A percentile compares a stretch with the other conserved stretches of the same genome.
Evolutionary conservation across 1,140 invertebrate species (phyloP).

Genomic region (Probaryconus sp.): DNA sequence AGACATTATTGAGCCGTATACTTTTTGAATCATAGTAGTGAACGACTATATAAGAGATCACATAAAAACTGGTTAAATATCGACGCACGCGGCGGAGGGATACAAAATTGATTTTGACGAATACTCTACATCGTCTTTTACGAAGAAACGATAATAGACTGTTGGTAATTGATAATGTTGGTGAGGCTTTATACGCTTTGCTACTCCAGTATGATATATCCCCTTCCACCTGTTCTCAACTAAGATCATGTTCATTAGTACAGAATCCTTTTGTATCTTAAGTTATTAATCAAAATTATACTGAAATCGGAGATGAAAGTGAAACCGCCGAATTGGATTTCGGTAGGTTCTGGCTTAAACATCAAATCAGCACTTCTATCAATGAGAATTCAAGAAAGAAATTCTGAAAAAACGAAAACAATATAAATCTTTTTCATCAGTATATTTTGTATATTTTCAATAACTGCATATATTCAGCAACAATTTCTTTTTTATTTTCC

Average conservation of each 20-base stretch:
- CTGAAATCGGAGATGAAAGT: neutral
- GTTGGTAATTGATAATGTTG: constrained; percentile 58
- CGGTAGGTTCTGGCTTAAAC: no score
- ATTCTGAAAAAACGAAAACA: no score
- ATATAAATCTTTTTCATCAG: no score
- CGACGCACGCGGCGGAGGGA: neutral
- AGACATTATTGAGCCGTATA: no score
- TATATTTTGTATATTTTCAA: no score
- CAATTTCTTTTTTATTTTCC: no score
- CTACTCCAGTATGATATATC: constrained; percentile 51
- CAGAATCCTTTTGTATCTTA: constrained; percentile 43
- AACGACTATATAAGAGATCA: constrained; percentile 13
- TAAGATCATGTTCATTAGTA: constrained; percentile 44
- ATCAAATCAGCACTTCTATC: no score
- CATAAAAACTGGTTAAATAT: neutral
- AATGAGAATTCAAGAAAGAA: no score
- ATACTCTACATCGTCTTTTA: constrained; percentile 58
- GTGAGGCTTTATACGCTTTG: constrained; percentile 58
- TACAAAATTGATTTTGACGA: neutral
- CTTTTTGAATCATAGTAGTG: no score
- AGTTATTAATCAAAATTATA: constrained; percentile 11
- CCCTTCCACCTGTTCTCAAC: constrained; percentile 46
- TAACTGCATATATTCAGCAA: no score
- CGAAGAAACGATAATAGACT: constrained; percentile 53
- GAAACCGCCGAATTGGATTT: constrained; percentile 33